Base-by-base conservation (phyloP, 1,140 invertebrate species). In the Wiebesia pumilae region DNA sequence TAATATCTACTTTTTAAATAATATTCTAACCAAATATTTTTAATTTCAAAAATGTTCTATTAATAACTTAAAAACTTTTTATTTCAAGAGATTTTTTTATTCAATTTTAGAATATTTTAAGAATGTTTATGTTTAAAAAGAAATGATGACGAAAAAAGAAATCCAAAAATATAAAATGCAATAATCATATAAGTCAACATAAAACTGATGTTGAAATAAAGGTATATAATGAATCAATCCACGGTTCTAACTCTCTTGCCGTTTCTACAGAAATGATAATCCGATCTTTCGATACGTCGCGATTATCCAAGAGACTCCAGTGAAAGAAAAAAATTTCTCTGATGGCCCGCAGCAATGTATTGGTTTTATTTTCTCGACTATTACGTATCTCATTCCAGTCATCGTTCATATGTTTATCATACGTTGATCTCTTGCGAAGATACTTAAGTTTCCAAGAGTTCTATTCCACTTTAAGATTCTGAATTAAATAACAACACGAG, bases 351-450 rank as follows among this genome's bases (percentile, higher is more conserved):
- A 71, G 71, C 71, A 4, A 75, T 43, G 71, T 75, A 43, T 38
- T 43, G 71, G 38, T 75, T 75, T 43, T 75, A 75, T 75, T 75
- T 43, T 75, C 40, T 43, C 40, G 19, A 33, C 71, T 75, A 9
- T 75, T 75, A 43, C 40, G 71, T 75, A 40, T 75, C 38, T 47
- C n/a, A 2, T 67, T 33, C 71, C 16, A 58, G n/a, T 62, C 71
- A 75, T 75, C 51, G n/a, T 27, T 75, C 40, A 75, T 40, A 58
- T 51, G 75, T n/a, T n/a, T n/a, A n/a, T n/a, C n/a, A n/a, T n/a
- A 58, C 69, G 69, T 73, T 27, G 40, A 40, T 0, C 12, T 73
- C 69, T 27, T 6, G 19, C 35, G 21, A 73, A 38, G 69, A 73
- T 73, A 24, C 69, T 73, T 73, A 73, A 40, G 33, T 40, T 40